Evolutionary conservation across 2,113 vertebrate genomes (phyloP), one percentile per base, ranked within the genome.

Genomic region (Cottus gobio): DNA sequence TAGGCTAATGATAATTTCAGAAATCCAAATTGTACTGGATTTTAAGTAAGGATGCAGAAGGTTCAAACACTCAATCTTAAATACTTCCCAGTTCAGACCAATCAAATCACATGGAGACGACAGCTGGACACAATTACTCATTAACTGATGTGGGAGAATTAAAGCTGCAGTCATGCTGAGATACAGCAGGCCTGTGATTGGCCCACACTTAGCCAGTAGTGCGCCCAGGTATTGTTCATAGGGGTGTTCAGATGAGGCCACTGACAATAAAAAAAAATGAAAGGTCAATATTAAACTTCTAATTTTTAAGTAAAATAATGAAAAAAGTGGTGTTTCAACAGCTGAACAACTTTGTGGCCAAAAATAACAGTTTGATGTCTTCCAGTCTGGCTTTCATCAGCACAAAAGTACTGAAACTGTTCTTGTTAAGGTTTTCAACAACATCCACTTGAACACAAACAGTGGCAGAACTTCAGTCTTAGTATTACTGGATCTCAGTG

Each of bases 121-220:
- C 85, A 90, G 80, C 79, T 89, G 82, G 36, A 64, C 12, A 3
- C 30, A 71, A 57, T 89, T 12, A 65, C 18, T 50, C 20, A 31
- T 83, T 22, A 79, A 24, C n/a, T 44, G 36, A 48, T 36, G 65
- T 36, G 39, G 30, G 57, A 24, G 34, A 64, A 56, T 44, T 4
- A 48, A 60, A 48, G 75, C 42, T 39, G 54, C 30, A 61, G 31
- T 70, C 66, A 20, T 52, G 11, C 48, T 63, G 56, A 74, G 31
- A 42, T 39, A 28, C 71, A 37, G 13, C 71, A 37, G 13, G 54
- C 64, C 22, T 52, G 6, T 80, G 56, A 68, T 74, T 68, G 71
- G 44, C 34, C 44, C 42, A 80, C 24, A 37, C 1, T 3, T 4
- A 26, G 15, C 37, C 20, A 58, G 16, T 31, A 7, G 16, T 30